Evolutionary conservation across 2,888 invertebrate genomes (phyloP).

Genomic region (Aphodius sticticus): DNA sequence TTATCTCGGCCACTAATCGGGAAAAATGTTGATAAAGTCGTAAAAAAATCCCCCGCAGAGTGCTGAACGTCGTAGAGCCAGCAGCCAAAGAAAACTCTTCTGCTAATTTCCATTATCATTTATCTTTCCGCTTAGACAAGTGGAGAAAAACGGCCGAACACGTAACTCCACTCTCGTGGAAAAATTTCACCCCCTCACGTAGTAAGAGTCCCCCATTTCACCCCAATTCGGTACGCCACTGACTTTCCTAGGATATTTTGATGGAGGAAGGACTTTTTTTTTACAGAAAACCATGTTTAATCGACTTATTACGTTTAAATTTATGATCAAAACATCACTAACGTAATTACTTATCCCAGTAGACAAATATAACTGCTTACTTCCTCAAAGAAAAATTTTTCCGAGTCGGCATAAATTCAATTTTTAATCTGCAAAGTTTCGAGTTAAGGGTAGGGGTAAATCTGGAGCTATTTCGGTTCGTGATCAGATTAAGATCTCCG

Average conservation of each 20-base stretch:
- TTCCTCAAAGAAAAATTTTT: background rate
- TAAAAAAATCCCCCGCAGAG: constrained; percentile 45
- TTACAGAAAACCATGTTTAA: too few relatives aligned
- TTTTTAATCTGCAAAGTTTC: background rate
- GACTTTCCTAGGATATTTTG: background rate
- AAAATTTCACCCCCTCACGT: constrained; percentile 30
- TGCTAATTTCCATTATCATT: constrained; percentile 60
- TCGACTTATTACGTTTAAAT: too few relatives aligned
- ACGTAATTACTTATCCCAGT: background rate
- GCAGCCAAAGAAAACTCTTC: constrained; percentile 48
- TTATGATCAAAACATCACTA: background rate
- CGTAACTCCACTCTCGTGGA: constrained; percentile 50
- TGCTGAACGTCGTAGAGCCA: constrained; percentile 51
- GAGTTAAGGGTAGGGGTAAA: background rate
- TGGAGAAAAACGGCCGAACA: constrained; percentile 50
- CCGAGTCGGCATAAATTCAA: background rate
- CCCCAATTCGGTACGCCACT: background rate
- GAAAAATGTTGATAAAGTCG: constrained; percentile 25
- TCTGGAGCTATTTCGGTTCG: background rate
- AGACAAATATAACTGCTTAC: background rate
- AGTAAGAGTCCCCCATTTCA: background rate
- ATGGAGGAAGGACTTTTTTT: too few relatives aligned
- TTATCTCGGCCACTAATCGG: constrained; percentile 15
- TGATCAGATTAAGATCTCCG: background rate
- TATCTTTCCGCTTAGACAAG: constrained; percentile 48